These are phyloP conservation scores for Pristionchus maxplancki DNA, from an alignment of 2,888 invertebrate species.

Conservation along the genomic window DNA sequence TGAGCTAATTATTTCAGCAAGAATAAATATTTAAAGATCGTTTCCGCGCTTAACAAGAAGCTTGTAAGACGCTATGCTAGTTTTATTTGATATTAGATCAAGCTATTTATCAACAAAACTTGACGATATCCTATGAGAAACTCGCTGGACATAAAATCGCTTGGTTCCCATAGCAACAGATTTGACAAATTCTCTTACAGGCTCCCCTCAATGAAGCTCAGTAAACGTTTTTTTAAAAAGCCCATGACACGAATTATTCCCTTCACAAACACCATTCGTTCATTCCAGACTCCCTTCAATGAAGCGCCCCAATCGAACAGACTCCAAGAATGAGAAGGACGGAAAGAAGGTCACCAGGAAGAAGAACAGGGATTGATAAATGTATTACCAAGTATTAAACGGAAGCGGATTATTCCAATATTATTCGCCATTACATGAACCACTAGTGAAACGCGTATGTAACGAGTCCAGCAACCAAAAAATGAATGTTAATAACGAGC, in stretches of 20 bases:
- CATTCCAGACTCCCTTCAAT: conserved; percentile 32
- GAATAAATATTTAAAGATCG: not conserved
- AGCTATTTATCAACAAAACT: too few species aligned
- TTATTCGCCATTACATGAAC: not conserved
- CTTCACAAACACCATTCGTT: too few species aligned
- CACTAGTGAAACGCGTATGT: not conserved
- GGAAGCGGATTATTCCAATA: too few species aligned
- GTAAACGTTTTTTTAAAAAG: too few species aligned
- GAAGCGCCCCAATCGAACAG: conserved; percentile 28
- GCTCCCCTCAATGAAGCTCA: not conserved
- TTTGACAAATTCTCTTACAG: not conserved
- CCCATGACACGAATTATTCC: not conserved
- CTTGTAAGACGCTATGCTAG: not conserved
- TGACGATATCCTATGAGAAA: too few species aligned
- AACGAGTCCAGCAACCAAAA: not conserved
- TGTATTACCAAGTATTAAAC: not conserved
- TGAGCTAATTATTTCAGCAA: not conserved
- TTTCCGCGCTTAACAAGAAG: not conserved
- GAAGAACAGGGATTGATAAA: not conserved
- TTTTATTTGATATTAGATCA: not conserved
- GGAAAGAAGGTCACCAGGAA: not conserved
- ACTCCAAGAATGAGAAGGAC: conserved; percentile 46
- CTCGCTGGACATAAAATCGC: too few species aligned
- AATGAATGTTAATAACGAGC: too few species aligned
- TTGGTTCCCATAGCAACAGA: too few species aligned